These are phyloP conservation scores for Campylomormyrus tamandua DNA, from an alignment of 2,113 vertebrate species.

Conservation along the genomic window DNA sequence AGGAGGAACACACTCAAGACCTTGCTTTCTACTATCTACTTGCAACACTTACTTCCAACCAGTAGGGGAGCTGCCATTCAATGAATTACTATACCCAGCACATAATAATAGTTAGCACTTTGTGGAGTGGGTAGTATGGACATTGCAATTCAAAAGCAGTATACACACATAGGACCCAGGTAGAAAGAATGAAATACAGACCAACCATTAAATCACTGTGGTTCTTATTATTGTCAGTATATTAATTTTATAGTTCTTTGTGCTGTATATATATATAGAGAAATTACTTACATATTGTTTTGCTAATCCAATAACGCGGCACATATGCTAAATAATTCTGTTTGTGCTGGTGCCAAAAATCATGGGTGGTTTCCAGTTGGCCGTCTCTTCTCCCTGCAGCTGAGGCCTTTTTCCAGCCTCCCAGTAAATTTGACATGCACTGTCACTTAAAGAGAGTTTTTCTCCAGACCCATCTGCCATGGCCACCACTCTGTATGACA, in stretches of 20 bases:
- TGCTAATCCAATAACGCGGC: constrained; percentile 20
- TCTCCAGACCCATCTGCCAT: not conserved
- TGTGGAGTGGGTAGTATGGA: not conserved
- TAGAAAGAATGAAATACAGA: not conserved
- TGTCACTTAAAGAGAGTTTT: not conserved
- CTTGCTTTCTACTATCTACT: not conserved
- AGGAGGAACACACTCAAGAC: not conserved
- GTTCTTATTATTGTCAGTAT: not conserved
- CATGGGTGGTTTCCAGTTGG: constrained; percentile 24
- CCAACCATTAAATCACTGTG: not conserved
- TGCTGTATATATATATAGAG: not conserved
- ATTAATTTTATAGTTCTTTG: constrained; percentile 7
- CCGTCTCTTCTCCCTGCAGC: not conserved
- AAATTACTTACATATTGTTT: constrained; percentile 17
- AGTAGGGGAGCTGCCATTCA: not conserved
- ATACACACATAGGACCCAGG: not conserved
- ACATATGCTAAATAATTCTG: constrained; percentile 23
- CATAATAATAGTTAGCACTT: not conserved
- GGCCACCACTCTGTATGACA: not conserved
- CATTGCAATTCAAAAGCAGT: not conserved
- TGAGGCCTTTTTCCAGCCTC: not conserved
- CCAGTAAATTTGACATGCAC: not conserved
- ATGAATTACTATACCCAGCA: not conserved
- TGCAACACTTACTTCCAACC: not conserved
- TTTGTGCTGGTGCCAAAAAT: constrained; percentile 12